Evolutionary conservation across 2,888 invertebrate species (phyloP).

Genomic region (Mechanitis mazaeus): DNA sequence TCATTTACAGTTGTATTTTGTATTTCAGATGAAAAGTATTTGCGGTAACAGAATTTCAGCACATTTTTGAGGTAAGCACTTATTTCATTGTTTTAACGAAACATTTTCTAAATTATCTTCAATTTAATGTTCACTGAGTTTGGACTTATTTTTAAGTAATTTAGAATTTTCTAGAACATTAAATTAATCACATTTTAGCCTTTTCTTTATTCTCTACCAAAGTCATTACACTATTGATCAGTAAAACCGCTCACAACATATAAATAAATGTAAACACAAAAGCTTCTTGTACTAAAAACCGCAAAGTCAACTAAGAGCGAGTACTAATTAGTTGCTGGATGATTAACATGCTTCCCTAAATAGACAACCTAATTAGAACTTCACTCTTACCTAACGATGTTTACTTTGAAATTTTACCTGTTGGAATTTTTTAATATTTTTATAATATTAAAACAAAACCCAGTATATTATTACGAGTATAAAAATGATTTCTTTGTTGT

Average conservation of each 20-base stretch:
- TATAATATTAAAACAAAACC: not conserved
- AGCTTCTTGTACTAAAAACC: slow-evolving; percentile 2
- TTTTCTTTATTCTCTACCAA: too few species aligned
- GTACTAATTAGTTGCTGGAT: slow-evolving; percentile 3
- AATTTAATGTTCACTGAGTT: not conserved
- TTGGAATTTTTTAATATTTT: too few species aligned
- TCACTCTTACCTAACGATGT: too few species aligned
- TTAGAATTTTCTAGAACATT: too few species aligned
- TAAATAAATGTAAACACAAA: slow-evolving; percentile 1
- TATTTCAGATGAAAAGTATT: slow-evolving; percentile 29
- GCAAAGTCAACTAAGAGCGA: slow-evolving; percentile 2
- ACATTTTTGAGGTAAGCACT: slow-evolving; percentile 26
- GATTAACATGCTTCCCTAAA: slow-evolving; percentile 6
- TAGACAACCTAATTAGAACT: slow-evolving; percentile 2
- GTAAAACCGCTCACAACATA: not conserved
- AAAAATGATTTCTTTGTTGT: not conserved
- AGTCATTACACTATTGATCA: too few species aligned
- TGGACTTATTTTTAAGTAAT: too few species aligned
- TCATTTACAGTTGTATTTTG: slow-evolving; percentile 8
- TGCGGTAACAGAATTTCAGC: slow-evolving; percentile 20
- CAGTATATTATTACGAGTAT: not conserved
- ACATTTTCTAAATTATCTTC: not conserved
- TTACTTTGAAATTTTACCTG: too few species aligned
- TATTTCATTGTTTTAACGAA: not conserved
- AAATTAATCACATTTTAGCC: too few species aligned